Percentiles rank a stretch among this genome's conserved stretches.
These are phyloP conservation scores for Eilema depressum DNA, from an alignment of 2,888 invertebrate genomes.

Conservation along the genomic window DNA sequence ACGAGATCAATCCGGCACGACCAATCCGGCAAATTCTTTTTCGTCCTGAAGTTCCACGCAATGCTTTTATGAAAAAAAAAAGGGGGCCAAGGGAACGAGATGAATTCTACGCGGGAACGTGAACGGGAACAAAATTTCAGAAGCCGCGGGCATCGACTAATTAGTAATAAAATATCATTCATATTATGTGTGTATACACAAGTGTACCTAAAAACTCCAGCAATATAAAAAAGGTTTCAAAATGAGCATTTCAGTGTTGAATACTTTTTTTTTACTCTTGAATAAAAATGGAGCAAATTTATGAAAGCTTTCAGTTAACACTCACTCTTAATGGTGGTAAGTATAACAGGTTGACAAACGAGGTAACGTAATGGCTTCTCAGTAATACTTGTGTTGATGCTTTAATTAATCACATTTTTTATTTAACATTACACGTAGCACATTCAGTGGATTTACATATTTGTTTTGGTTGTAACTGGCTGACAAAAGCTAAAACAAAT, in stretches of 20 bases:
- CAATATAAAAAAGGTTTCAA: background rate
- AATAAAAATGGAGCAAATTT: conserved; percentile 28
- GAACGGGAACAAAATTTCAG: too few relatives aligned
- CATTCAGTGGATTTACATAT: background rate
- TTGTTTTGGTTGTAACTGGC: too few relatives aligned
- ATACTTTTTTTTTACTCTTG: conserved; percentile 15
- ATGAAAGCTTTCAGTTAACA: conserved; percentile 11
- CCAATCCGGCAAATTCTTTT: too few relatives aligned
- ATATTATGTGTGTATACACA: background rate
- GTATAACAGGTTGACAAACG: conserved; percentile 10
- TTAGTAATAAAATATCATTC: background rate
- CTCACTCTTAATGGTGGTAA: background rate
- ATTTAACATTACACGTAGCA: background rate
- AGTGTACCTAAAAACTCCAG: background rate
- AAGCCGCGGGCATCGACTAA: too few relatives aligned
- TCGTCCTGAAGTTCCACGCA: too few relatives aligned
- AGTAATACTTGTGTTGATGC: background rate
- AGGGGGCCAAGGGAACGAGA: too few relatives aligned
- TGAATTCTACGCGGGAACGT: too few relatives aligned
- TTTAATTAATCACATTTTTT: background rate
- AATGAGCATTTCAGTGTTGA: conserved; percentile 1
- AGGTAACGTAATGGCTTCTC: conserved; percentile 9
- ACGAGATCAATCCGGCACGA: too few relatives aligned
- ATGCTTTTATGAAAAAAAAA: too few relatives aligned
- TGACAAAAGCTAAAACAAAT: background rate